Conservation (phyloP, 2,113 vertebrate species). For the Centropus unirufus region DNA sequence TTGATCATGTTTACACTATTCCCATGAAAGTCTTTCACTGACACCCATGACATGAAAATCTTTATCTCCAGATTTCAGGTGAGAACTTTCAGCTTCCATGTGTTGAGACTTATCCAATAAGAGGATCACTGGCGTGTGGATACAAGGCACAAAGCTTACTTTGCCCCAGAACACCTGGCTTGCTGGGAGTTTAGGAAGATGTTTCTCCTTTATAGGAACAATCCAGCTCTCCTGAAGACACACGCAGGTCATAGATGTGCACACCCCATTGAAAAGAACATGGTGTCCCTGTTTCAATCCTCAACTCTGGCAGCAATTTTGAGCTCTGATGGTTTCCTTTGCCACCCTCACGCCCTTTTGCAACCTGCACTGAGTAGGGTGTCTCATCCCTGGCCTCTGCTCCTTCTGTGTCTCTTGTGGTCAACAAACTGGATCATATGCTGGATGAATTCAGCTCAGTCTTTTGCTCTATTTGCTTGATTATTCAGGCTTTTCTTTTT, state of each 20-base stretch:
- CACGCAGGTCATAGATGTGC: accelerated
- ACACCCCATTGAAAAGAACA: background rate
- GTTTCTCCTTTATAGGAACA: background rate
- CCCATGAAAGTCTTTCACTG: background rate
- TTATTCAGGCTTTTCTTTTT: slow-evolving; percentile 48
- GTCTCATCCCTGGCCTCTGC: background rate
- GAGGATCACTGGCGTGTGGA: background rate
- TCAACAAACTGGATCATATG: background rate
- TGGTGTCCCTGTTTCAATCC: background rate
- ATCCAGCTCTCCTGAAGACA: background rate
- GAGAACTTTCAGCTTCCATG: background rate
- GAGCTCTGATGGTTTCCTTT: background rate
- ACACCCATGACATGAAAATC: background rate
- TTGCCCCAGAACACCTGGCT: background rate
- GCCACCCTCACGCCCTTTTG: background rate
- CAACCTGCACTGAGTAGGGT: background rate
- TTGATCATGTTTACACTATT: background rate
- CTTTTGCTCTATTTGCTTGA: background rate
- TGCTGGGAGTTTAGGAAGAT: background rate
- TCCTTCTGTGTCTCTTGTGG: background rate
- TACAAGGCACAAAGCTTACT: background rate
- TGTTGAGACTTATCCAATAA: background rate
- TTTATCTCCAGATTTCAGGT: background rate
- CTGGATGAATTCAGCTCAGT: background rate
- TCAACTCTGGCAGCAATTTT: background rate